Base-by-base conservation (phyloP, 2,888 invertebrate genomes). In the Campoplex nolae region DNA sequence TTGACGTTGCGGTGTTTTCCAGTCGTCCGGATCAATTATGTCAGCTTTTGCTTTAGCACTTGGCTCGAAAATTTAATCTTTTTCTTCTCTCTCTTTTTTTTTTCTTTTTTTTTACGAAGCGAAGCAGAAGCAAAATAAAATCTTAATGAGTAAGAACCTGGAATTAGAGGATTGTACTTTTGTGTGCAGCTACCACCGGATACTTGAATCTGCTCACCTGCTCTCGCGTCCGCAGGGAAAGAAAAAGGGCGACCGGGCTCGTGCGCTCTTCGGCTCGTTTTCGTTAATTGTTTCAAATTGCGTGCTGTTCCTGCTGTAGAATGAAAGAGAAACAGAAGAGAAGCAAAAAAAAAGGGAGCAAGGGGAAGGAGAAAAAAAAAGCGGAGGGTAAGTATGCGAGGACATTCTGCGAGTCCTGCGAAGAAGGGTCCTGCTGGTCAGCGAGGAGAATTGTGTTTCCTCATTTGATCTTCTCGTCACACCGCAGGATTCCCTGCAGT, bases 241-340 rank as follows among this genome's bases (percentile, higher is more conserved):
- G 74, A 70, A 51, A 56, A 54, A 45, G 54, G 9, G 11, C 32
- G 42, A 48, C 58, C 58, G 18, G 54, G 80, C 80, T 65, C 83
- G 62, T 78, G 76, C 68, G 58, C 48, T 62, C 79, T 56, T 65
- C 42, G 54, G 62, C 68, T 86, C 80, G 56, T 86, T 86, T 80
- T 86, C 76, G 86, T 73, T 84, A 84, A 87, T 87, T 87, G 74
- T 81, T 81, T 84, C 74, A 82, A 87, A 84, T 84, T 87, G 86
- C 77, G 51, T 35, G 74, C 77, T 23, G 42, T 78, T 28, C 71
- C 73, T 45, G 42, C 35, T 62, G 67, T 16, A 54, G 62, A 58
- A 81, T 35, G 58, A 74, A 84, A 38, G 79, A 62, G 23, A 35
- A 32, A 6, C 2, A 45, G 58, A 62, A 45, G n/a, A 48, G 70